These are phyloP conservation scores for Melanogrammus aeglefinus DNA, from an alignment of 2,797 vertebrate genomes.

Conservation along the genomic window DNA sequence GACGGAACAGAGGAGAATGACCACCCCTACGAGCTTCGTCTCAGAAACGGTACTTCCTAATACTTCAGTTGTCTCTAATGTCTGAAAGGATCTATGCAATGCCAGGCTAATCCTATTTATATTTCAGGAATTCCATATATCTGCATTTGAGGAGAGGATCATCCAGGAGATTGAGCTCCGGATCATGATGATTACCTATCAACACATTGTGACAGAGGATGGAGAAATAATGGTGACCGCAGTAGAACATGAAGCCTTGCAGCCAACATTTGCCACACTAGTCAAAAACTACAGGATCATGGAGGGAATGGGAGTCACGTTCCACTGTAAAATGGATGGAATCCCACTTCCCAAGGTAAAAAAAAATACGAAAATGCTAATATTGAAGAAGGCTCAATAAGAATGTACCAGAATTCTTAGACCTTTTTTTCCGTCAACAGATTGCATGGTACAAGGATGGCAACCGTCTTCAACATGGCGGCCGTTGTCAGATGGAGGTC, in stretches of 20 bases:
- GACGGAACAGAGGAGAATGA: conserved; percentile 82
- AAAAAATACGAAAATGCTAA: neutral
- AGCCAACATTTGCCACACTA: conserved; percentile 82
- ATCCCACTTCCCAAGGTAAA: conserved; percentile 91
- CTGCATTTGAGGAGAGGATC: conserved; percentile 91
- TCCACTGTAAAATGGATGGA: conserved; percentile 91
- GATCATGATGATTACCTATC: conserved; percentile 90
- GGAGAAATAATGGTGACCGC: conserved; percentile 86
- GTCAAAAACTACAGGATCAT: conserved; percentile 94
- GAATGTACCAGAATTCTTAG: neutral
- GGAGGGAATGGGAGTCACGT: conserved; percentile 93
- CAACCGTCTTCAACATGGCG: conserved; percentile 83
- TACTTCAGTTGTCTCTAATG: neutral
- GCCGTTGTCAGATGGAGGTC: conserved; percentile 85
- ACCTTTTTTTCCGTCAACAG: conserved; percentile 56
- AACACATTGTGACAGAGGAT: conserved; percentile 89
- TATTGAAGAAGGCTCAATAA: neutral
- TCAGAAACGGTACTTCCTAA: conserved; percentile 81
- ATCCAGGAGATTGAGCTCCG: conserved; percentile 96
- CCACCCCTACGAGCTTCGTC: conserved; percentile 80
- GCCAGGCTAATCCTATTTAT: neutral
- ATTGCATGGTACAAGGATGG: conserved; percentile 98
- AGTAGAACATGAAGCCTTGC: conserved; percentile 80
- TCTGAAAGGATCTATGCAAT: neutral
- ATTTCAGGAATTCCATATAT: conserved; percentile 90